Evolutionary conservation across 2,888 invertebrate genomes (phyloP).

Genomic region (Xestoiulus laeticollis): DNA sequence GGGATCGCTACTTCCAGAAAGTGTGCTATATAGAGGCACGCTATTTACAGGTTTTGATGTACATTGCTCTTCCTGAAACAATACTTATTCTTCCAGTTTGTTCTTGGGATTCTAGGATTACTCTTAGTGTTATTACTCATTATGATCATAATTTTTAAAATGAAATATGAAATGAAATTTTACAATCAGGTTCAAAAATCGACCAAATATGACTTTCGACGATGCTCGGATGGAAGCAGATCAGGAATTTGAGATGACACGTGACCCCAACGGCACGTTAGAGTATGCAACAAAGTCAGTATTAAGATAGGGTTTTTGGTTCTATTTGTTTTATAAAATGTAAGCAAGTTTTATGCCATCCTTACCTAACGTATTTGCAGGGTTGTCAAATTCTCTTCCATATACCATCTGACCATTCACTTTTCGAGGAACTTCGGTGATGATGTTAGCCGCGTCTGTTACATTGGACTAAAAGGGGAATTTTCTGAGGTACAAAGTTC

Average conservation of each 20-base stretch:
- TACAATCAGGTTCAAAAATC: conserved; percentile 82
- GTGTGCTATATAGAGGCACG: too few species aligned
- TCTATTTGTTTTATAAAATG: not conserved
- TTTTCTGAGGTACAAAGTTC: conserved; percentile 63
- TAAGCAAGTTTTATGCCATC: not conserved
- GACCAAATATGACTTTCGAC: conserved; percentile 94
- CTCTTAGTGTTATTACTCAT: too few species aligned
- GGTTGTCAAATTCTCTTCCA: conserved; percentile 89
- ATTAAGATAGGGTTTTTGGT: conserved; percentile 59
- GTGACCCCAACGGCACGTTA: conserved; percentile 79
- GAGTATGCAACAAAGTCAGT: conserved; percentile 90
- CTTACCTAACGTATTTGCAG: conserved; percentile 67
- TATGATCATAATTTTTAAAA: too few species aligned
- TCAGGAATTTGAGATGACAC: conserved; percentile 87
- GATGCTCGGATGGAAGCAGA: conserved; percentile 78
- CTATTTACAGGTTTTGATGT: too few species aligned
- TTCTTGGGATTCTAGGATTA: too few species aligned
- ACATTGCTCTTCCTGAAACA: not conserved
- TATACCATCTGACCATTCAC: conserved; percentile 87
- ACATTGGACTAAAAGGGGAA: conserved; percentile 95
- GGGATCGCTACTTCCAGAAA: too few species aligned
- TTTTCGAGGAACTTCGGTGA: conserved; percentile 89
- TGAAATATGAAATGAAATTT: too few species aligned
- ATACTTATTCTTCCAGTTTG: too few species aligned
- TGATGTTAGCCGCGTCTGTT: conserved; percentile 85